phyloP scores from a whole-genome alignment of 2,113 vertebrate species.

The Lathamus discolor region DNA sequence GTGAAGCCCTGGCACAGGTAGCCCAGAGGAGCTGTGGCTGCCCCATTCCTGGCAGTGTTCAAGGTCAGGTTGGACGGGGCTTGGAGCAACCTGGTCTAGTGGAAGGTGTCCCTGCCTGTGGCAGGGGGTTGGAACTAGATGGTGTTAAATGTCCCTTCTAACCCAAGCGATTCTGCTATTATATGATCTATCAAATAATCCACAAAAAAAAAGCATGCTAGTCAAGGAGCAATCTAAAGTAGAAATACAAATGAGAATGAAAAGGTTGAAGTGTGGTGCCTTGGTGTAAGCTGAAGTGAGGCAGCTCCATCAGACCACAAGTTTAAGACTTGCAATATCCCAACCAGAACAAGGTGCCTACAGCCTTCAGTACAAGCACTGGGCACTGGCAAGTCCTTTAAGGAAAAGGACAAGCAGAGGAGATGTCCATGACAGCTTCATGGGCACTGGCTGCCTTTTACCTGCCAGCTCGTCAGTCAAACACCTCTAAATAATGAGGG shows the following conservation, averaged over 20 bases:
- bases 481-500: neutral
- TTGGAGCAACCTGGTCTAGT: neutral
- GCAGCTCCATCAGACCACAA: fast-evolving
- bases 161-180: neutral
- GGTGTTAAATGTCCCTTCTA: neutral
- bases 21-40: neutral
- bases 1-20: neutral
- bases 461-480: neutral
- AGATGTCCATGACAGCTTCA: neutral
- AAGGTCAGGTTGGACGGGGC: neutral
- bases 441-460: neutral
- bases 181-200: neutral
- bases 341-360: neutral
- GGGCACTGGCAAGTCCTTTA: neutral
- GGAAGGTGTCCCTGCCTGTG: neutral
- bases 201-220: neutral
- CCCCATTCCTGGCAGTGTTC: neutral
- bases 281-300: neutral
- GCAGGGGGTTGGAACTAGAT: neutral
- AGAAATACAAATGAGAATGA: neutral
- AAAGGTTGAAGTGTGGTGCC: neutral
- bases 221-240: neutral
- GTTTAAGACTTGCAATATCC: neutral
- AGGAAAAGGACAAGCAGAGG: neutral
- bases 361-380: neutral